Evolutionary conservation across 2,113 vertebrate species (phyloP).

Genomic region (Cebus imitator): DNA sequence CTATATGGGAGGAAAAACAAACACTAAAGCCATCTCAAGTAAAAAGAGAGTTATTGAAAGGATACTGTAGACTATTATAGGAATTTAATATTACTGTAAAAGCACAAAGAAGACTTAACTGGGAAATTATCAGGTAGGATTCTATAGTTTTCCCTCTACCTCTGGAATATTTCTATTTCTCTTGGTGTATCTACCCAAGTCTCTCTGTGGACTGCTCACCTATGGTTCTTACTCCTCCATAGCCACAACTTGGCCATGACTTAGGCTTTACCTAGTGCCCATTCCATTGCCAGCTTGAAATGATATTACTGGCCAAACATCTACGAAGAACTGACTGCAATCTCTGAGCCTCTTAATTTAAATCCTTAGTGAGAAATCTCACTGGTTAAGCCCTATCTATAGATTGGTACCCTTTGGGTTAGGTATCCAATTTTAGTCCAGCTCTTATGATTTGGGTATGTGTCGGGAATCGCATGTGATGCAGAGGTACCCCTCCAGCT

Average conservation of each 20-base stretch:
- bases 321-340: neutral
- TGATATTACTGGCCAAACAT: neutral
- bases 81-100: slow-evolving; percentile 10
- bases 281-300: neutral
- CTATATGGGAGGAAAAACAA: neutral
- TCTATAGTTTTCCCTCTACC: neutral
- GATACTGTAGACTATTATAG: neutral
- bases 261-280: neutral
- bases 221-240: neutral
- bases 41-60: neutral
- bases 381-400: neutral
- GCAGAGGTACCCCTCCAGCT: neutral
- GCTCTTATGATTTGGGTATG: neutral
- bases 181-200: neutral
- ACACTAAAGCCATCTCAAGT: neutral
- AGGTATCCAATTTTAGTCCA: neutral
- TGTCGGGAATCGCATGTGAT: neutral
- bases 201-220: neutral
- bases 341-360: slow-evolving; percentile 12
- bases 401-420: neutral
- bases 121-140: neutral
- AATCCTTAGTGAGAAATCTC: neutral
- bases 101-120: neutral
- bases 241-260: neutral
- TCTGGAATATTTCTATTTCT: neutral